Percentiles rank a stretch among this genome's conserved stretches.
phyloP scores from a whole-genome alignment of 2,113 vertebrate species.

The Callionymus lyra region DNA sequence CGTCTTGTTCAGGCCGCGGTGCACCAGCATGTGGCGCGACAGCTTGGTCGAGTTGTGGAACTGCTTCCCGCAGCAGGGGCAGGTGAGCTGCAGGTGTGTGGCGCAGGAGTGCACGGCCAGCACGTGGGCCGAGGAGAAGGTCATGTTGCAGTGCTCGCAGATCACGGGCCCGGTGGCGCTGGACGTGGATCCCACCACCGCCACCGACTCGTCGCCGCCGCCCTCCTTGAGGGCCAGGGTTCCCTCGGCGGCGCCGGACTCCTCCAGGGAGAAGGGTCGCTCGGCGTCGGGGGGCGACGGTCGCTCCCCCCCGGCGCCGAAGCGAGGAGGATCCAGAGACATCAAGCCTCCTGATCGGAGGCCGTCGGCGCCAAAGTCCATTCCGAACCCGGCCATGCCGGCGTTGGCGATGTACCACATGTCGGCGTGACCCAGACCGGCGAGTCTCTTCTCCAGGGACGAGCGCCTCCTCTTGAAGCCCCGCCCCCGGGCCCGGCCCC shows the following conservation, averaged over 20 bases:
- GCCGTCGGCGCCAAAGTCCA: conserved; percentile 54
- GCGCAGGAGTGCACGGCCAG: conserved; percentile 79
- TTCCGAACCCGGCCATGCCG: conserved; percentile 49
- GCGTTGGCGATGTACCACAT: conserved; percentile 56
- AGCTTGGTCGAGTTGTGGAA: conserved; percentile 89
- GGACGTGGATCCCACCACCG: conserved; percentile 65
- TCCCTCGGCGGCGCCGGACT: conserved; percentile 41
- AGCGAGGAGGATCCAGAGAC: conserved; percentile 28
- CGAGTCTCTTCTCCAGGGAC: conserved; percentile 47
- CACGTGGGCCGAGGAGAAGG: conserved; percentile 78
- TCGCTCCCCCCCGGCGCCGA: conserved; percentile 36
- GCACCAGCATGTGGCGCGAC: conserved; percentile 85
- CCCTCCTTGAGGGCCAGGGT: conserved; percentile 49
- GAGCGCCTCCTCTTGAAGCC: conserved; percentile 59
- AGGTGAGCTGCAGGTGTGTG: conserved; percentile 80
- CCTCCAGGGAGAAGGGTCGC: conserved; percentile 48
- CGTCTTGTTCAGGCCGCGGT: conserved; percentile 73
- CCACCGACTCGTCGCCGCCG: conserved; percentile 62
- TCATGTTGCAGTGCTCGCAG: conserved; percentile 80
- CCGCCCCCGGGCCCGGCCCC: conserved; percentile 48
- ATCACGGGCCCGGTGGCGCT: conserved; percentile 56
- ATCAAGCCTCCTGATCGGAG: conserved; percentile 39
- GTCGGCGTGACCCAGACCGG: conserved; percentile 37
- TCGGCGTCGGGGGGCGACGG: conserved; percentile 17
- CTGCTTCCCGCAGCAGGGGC: conserved; percentile 88